phyloP scores from a whole-genome alignment of 2,113 vertebrate species.

The Megalops atlanticus region DNA sequence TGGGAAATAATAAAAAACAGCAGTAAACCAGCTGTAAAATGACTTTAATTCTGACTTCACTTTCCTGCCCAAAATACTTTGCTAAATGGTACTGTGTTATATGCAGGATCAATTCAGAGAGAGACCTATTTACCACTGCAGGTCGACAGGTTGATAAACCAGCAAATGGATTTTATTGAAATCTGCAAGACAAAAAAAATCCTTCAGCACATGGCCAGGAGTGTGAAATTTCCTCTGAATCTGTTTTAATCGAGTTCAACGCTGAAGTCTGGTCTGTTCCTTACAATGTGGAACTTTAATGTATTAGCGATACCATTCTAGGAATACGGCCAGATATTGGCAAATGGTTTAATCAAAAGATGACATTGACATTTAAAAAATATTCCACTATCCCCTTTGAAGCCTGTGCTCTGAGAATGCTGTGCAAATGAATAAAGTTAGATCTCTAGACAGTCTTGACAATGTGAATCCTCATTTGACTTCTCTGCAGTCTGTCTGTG shows the following conservation, averaged over 20 bases:
- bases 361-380: not conserved
- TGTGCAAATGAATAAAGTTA: not conserved
- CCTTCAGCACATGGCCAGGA: not conserved
- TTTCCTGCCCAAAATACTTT: not conserved
- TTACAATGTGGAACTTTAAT: not conserved
- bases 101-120: not conserved
- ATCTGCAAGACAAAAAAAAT: not conserved
- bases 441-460: too few relatives aligned
- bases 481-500: not conserved
- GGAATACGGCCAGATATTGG: not conserved
- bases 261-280: not conserved
- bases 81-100: not conserved
- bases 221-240: not conserved
- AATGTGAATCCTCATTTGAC: not conserved
- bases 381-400: not conserved
- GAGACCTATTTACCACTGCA: not conserved
- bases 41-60: not conserved
- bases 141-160: not conserved
- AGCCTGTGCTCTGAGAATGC: not conserved
- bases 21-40: not conserved
- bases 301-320: not conserved
- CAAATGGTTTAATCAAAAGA: not conserved
- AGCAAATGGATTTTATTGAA: not conserved
- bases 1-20: not conserved
- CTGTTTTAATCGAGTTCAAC: not conserved